Percentiles rank a stretch among this genome's conserved stretches.
Conservation (phyloP, 1,140 invertebrate genomes). For the Ostrea edulis region DNA sequence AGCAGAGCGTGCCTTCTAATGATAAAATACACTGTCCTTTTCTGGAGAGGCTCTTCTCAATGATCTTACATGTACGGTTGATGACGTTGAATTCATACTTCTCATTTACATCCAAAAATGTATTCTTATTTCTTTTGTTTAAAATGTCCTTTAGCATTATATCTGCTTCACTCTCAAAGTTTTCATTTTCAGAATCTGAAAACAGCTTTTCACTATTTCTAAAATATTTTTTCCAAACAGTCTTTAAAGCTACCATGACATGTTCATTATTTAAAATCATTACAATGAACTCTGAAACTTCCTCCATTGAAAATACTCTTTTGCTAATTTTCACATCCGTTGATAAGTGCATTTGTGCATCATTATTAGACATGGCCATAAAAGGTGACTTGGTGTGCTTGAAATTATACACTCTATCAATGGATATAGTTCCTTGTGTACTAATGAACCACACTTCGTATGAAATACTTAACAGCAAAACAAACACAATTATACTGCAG, state of each 20-base stretch:
- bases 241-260: neutral
- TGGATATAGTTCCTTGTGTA: neutral
- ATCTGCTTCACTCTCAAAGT: neutral
- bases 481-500: neutral
- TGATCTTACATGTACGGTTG: neutral
- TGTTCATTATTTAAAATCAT: neutral
- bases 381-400: neutral
- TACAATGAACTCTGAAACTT: neutral
- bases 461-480: neutral
- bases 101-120: slow-evolving; percentile 14
- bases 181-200: neutral
- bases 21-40: neutral
- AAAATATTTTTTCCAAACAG: neutral
- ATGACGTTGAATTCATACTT: neutral
- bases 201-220: neutral
- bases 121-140: slow-evolving; percentile 1
- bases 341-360: neutral
- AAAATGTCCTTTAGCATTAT: neutral
- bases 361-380: neutral
- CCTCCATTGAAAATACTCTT: neutral
- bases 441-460: neutral
- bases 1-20: neutral
- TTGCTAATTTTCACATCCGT: neutral
- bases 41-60: neutral
- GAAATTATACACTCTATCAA: no score